These are phyloP conservation scores for Sorex fumeus DNA, from an alignment of 2,113 vertebrate species.

Conservation along the genomic window DNA sequence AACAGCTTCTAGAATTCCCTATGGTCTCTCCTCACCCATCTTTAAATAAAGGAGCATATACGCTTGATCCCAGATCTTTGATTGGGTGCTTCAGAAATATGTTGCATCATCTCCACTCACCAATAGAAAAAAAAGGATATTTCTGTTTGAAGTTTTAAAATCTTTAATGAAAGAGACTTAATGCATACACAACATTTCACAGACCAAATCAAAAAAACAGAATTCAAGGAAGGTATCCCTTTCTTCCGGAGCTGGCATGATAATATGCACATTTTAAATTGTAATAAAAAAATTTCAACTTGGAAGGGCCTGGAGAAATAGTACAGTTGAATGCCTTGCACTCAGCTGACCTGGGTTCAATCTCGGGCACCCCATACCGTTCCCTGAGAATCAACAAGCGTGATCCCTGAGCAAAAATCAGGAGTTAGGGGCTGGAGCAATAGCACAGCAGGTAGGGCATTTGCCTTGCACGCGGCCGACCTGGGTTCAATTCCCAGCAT, in stretches of 20 bases:
- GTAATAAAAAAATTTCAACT: background rate
- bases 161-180: constrained; percentile 9
- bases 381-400: too few species aligned
- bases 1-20: background rate
- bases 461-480: too few species aligned
- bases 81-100: constrained; percentile 27
- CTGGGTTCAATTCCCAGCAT: too few species aligned
- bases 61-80: background rate
- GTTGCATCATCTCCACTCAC: background rate
- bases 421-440: too few species aligned
- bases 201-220: constrained; percentile 16
- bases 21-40: background rate
- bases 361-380: too few species aligned
- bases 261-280: background rate
- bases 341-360: too few species aligned
- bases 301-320: too few species aligned
- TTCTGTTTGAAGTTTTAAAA: constrained; percentile 41
- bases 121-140: background rate
- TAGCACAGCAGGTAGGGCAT: too few species aligned
- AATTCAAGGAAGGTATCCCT: background rate
- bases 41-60: constrained; percentile 27
- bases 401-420: too few species aligned
- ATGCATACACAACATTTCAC: background rate
- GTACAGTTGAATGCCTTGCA: too few species aligned
- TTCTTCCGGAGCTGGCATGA: constrained; percentile 5